Percentiles rank a stretch among this genome's conserved stretches.
Conservation (phyloP, 2,113 vertebrate species). For the Physeter macrocephalus region DNA sequence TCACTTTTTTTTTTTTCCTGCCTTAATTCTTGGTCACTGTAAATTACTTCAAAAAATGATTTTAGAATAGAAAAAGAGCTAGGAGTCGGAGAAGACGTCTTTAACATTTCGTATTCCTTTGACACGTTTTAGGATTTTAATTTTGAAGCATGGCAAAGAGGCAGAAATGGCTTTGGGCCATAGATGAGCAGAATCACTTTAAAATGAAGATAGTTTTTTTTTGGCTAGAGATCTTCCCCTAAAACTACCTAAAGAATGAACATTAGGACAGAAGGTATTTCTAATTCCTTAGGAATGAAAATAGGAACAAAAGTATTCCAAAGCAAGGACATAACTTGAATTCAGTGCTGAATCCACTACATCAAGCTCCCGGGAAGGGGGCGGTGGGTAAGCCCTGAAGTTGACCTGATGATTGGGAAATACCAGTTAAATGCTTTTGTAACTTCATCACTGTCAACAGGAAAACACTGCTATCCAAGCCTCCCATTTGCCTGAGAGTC, state of each 20-base stretch:
- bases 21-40: not conserved
- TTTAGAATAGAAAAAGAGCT: not conserved
- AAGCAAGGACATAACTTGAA: not conserved
- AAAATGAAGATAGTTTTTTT: not conserved
- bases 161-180: not conserved
- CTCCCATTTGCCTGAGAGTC: not conserved
- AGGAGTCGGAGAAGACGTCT: not conserved
- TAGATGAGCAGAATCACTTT: not conserved
- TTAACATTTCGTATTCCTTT: not conserved
- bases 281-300: not conserved
- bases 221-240: not conserved
- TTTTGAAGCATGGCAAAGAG: not conserved
- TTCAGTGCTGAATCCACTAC: not conserved
- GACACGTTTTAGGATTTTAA: not conserved
- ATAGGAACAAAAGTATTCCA: not conserved
- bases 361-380: not conserved
- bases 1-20: not conserved
- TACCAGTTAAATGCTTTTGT: slow-evolving; percentile 11
- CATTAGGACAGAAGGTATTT: not conserved
- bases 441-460: not conserved
- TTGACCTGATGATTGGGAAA: not conserved
- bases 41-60: not conserved
- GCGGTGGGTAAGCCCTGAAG: not conserved
- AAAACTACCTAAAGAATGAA: not conserved
- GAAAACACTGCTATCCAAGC: not conserved